phyloP scores from a whole-genome alignment of 35 echinoderm and acorn worm species.

The Strongylocentrotus purpuratus region DNA sequence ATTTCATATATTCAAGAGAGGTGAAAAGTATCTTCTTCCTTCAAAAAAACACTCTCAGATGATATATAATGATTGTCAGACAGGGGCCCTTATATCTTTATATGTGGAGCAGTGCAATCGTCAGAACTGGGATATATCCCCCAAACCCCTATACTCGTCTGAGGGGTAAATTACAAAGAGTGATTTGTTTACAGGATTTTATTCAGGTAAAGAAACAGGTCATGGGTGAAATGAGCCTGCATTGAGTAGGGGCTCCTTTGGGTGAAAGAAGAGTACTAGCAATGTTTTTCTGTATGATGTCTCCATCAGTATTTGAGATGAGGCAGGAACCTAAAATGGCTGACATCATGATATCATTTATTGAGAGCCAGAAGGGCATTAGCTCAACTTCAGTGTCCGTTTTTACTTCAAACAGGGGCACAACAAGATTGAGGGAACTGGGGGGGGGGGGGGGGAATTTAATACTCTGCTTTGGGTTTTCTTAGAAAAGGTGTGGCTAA shows the following conservation, averaged over 20 bases:
- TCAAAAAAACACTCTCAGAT: not conserved
- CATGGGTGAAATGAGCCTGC: not conserved
- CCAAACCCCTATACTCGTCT: too few species aligned
- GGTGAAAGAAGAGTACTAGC: too few species aligned
- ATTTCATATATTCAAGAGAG: not conserved
- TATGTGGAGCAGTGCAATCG: not conserved
- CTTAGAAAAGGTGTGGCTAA: not conserved
- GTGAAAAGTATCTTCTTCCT: conserved; percentile 33
- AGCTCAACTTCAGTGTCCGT: too few species aligned
- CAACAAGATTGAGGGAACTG: too few species aligned
- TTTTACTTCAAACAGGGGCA: too few species aligned
- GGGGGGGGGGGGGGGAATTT: too few species aligned
- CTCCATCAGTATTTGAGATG: not conserved
- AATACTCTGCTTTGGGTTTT: too few species aligned
- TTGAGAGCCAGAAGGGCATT: too few species aligned
- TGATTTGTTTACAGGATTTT: too few species aligned
- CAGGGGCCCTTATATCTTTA: not conserved
- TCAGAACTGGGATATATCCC: not conserved
- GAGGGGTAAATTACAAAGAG: too few species aligned
- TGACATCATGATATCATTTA: too few species aligned
- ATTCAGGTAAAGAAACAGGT: not conserved
- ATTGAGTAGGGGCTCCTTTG: not conserved
- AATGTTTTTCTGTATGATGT: not conserved
- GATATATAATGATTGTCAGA: not conserved
- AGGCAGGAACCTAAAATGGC: too few species aligned